These are phyloP conservation scores for Rotaria magnacalcarata DNA, from an alignment of 2,888 invertebrate genomes.

Conservation along the genomic window DNA sequence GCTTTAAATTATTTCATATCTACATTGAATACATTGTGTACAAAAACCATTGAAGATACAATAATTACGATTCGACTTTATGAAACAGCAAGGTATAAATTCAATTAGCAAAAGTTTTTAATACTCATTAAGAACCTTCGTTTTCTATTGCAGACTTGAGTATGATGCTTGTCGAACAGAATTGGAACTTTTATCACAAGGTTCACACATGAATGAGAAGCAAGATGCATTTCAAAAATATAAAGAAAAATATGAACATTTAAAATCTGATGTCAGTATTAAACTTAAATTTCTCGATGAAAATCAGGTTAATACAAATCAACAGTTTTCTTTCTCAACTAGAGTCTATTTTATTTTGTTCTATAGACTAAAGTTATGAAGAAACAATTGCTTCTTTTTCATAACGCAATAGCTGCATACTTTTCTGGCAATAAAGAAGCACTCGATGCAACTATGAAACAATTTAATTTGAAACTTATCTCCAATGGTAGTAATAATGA, in stretches of 20 bases:
- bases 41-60: conserved; percentile 95
- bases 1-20: conserved; percentile 93
- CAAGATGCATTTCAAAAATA: conserved; percentile 79
- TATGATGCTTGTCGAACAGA: conserved; percentile 96
- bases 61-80: conserved; percentile 72
- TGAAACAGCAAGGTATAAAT: conserved; percentile 69
- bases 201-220: conserved; percentile 58
- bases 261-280: conserved; percentile 84
- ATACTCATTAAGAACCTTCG: too few relatives aligned
- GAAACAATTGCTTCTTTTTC: conserved; percentile 87
- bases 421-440: conserved; percentile 91
- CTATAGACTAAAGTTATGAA: conserved; percentile 95
- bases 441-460: conserved; percentile 83
- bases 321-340: conserved; percentile 48
- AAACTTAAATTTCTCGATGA: conserved; percentile 94
- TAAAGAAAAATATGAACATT: conserved; percentile 82
- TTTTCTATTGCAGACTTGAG: conserved; percentile 68
- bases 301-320: conserved; percentile 70
- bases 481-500: conserved; percentile 12
- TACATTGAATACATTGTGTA: conserved; percentile 86
- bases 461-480: conserved; percentile 77
- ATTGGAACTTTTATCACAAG: conserved; percentile 73
- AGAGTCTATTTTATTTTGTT: background rate
- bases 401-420: conserved; percentile 92
- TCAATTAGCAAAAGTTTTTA: too few relatives aligned